phyloP scores from a whole-genome alignment of 2,797 vertebrate genomes.

The Monodelphis domestica region DNA sequence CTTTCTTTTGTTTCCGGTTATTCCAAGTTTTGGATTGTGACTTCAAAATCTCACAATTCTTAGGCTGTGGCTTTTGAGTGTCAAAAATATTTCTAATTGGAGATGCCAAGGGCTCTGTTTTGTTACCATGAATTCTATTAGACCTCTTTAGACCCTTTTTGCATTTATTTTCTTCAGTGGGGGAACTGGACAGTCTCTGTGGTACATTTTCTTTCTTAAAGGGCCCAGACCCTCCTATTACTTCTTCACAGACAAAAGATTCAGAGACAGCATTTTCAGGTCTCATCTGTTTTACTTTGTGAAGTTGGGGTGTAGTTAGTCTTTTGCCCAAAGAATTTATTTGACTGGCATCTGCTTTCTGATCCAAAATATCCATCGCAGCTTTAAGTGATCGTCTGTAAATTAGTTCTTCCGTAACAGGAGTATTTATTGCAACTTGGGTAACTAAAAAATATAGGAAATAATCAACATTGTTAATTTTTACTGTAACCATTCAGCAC shows the following conservation, averaged over 20 bases:
- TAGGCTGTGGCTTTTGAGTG: rapidly evolving
- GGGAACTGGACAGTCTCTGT: rapidly evolving
- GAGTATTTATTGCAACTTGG: rapidly evolving
- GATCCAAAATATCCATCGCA: conserved; percentile 79
- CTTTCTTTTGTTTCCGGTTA: rapidly evolving
- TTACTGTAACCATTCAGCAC: background rate
- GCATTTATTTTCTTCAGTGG: rapidly evolving
- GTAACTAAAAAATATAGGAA: conserved; percentile 43
- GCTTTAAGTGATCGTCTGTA: conserved; percentile 83
- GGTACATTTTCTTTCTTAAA: background rate
- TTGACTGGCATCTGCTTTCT: rapidly evolving
- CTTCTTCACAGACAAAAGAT: rapidly evolving
- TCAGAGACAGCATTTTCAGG: rapidly evolving
- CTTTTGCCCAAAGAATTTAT: background rate
- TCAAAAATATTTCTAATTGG: rapidly evolving
- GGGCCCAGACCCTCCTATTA: rapidly evolving
- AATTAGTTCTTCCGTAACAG: conserved; percentile 79
- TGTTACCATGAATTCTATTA: rapidly evolving
- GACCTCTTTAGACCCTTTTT: rapidly evolving
- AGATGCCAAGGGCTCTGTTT: rapidly evolving
- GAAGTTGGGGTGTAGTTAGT: rapidly evolving
- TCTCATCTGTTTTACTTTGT: rapidly evolving
- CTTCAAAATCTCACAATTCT: rapidly evolving
- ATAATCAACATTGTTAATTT: background rate
- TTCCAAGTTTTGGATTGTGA: rapidly evolving